Evolutionary conservation across 1,140 invertebrate genomes (phyloP), one percentile per base, ranked within the genome.

Genomic region (Formica selysi): DNA sequence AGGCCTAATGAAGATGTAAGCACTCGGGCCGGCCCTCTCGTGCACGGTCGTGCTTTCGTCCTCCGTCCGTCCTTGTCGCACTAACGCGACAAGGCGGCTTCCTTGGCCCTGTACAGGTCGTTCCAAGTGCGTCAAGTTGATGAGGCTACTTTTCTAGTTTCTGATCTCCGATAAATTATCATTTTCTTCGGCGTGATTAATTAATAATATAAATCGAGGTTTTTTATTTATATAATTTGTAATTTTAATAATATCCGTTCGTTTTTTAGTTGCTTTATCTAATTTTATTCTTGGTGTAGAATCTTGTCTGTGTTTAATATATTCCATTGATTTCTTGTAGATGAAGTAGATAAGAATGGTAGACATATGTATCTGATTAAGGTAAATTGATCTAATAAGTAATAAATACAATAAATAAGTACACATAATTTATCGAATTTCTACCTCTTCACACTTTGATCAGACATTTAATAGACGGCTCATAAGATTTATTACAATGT

Each of bases 1-100:
- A 92, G 91, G 93, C 92, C 94, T 95, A 95, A 95, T 95, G 94
- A 95, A 95, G 95, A 95, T 95, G 94, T 95, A 95, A 95, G 94
- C 94, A 95, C 94, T 95, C 94, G 92, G 71, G 88, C 83, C 92
- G 92, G 90, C 91, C 91, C 94, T 94, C 93, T 94, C 93, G 91
- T 94, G 91, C 92, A 93, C 92, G 90, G 87, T 92, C 92, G 93
- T 94, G 92, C 91, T 92, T 93, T 92, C 92, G 86, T 92, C 92
- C 91, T 92, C 91, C 84, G 86, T 89, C 86, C 89, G 83, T 92
- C 92, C 90, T 92, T 88, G 88, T 93, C 91, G 38, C 79, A 44
- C 85, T 64, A 70, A 83, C 61, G 61, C 64, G 67, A 44, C 62
- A 68, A 76, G 70, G 88, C 57, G 74, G 68, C 74, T 87, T 90